Evolutionary conservation across 2,113 vertebrate species (phyloP).

Genomic region (Sisor rabdophorus): DNA sequence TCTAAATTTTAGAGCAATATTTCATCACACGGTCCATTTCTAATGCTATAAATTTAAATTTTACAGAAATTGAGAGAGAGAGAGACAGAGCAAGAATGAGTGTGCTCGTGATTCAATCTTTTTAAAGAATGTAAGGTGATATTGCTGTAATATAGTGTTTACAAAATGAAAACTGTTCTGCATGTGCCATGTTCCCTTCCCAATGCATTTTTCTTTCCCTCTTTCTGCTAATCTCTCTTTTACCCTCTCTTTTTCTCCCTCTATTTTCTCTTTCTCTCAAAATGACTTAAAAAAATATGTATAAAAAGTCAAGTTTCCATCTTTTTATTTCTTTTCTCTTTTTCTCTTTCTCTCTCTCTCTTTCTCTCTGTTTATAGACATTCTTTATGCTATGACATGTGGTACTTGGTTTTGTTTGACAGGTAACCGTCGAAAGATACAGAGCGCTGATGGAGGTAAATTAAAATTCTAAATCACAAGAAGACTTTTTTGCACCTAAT

Average conservation of each 20-base stretch:
- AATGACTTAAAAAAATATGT: too few relatives aligned
- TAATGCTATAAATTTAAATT: conserved; percentile 28
- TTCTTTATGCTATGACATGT: conserved; percentile 32
- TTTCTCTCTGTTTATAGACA: too few relatives aligned
- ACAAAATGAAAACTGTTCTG: not conserved
- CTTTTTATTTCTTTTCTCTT: not conserved
- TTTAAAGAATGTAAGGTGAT: not conserved
- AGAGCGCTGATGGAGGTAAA: conserved; percentile 5
- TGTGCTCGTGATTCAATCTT: conserved; percentile 5
- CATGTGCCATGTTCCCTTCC: too few relatives aligned
- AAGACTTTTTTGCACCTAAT: not conserved
- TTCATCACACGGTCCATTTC: conserved; percentile 15
- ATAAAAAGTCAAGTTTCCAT: too few relatives aligned
- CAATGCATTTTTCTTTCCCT: too few relatives aligned
- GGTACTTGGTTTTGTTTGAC: conserved; percentile 34
- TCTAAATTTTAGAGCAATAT: conserved; percentile 7
- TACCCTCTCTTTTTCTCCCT: too few relatives aligned
- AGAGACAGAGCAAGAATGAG: not conserved
- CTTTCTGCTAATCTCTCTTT: too few relatives aligned
- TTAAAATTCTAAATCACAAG: not conserved
- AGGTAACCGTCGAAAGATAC: conserved; percentile 23
- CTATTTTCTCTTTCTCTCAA: too few relatives aligned
- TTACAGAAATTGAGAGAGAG: too few relatives aligned
- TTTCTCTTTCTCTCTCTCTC: conserved; percentile 13
- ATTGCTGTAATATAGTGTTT: not conserved